Conservation (phyloP, 1,140 invertebrate genomes). For the Bombyx mori region DNA sequence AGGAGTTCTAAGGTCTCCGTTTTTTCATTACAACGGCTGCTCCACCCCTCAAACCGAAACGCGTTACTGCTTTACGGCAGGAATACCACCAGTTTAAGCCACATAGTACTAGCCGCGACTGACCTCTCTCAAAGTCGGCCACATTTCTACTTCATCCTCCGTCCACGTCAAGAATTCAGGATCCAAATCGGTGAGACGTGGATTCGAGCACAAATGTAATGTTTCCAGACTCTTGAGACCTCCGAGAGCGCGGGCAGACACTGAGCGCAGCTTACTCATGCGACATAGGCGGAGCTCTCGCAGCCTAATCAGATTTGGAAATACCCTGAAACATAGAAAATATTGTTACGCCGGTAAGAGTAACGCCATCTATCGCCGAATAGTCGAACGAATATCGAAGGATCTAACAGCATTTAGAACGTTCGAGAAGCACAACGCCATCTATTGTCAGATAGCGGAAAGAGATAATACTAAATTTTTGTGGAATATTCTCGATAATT, state of each 20-base stretch:
- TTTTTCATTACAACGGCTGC: no score
- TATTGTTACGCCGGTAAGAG: no score
- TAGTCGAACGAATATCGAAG: no score
- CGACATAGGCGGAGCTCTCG: constrained; percentile 71
- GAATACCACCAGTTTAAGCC: not conserved
- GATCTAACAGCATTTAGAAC: no score
- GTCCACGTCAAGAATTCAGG: constrained; percentile 50
- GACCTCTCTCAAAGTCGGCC: constrained; percentile 72
- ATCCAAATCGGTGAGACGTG: constrained; percentile 70
- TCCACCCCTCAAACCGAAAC: no score
- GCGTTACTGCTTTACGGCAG: no score
- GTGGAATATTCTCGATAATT: no score
- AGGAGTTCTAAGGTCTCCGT: no score
- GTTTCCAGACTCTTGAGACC: constrained; percentile 65
- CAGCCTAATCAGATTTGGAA: constrained; percentile 70
- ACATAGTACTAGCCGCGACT: not conserved
- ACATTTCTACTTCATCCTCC: constrained; percentile 39
- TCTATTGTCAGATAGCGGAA: no score
- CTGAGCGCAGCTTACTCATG: constrained; percentile 60
- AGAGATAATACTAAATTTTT: no score
- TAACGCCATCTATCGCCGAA: no score
- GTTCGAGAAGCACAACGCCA: no score
- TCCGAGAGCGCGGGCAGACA: constrained; percentile 64
- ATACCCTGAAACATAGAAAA: constrained; percentile 58
- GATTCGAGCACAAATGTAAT: constrained; percentile 71